A percentile compares a stretch with the other conserved stretches of the same genome.
Conservation (phyloP, 2,888 invertebrate genomes). For the Adineta ricciae region DNA sequence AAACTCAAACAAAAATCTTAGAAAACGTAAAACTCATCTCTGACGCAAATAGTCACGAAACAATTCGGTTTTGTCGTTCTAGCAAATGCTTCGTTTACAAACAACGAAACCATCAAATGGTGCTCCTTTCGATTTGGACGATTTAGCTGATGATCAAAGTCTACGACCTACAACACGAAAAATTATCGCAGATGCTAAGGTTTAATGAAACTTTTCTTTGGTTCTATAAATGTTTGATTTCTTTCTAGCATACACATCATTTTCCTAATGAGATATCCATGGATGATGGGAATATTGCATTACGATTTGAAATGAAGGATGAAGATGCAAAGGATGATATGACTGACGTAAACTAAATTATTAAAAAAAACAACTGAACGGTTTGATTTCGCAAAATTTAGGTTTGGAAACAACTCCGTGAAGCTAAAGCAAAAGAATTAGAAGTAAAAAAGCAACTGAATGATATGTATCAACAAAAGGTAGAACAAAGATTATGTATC, state of each 20-base stretch:
- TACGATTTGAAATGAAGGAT: slow-evolving; percentile 8
- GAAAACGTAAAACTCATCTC: neutral
- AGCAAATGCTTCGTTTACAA: slow-evolving; percentile 19
- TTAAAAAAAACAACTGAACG: neutral
- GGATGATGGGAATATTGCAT: slow-evolving; percentile 10
- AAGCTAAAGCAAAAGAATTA: slow-evolving; percentile 4
- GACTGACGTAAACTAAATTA: neutral
- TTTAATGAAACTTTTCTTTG: neutral
- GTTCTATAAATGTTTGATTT: neutral
- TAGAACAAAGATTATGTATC: neutral
- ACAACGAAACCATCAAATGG: neutral
- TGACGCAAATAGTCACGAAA: too few species aligned
- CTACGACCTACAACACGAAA: neutral
- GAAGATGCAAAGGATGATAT: neutral
- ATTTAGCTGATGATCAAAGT: neutral
- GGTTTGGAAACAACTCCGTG: slow-evolving; percentile 14
- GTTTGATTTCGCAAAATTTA: neutral
- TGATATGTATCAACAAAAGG: slow-evolving; percentile 19
- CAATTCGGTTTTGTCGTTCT: neutral
- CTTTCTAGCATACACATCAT: neutral
- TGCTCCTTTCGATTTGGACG: neutral
- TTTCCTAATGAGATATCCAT: slow-evolving; percentile 13
- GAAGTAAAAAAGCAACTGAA: slow-evolving; percentile 5
- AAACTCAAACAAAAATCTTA: slow-evolving; percentile 21
- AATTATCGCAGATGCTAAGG: neutral